phyloP scores from a whole-genome alignment of 2,888 invertebrate species.

The Ophraella communa region DNA sequence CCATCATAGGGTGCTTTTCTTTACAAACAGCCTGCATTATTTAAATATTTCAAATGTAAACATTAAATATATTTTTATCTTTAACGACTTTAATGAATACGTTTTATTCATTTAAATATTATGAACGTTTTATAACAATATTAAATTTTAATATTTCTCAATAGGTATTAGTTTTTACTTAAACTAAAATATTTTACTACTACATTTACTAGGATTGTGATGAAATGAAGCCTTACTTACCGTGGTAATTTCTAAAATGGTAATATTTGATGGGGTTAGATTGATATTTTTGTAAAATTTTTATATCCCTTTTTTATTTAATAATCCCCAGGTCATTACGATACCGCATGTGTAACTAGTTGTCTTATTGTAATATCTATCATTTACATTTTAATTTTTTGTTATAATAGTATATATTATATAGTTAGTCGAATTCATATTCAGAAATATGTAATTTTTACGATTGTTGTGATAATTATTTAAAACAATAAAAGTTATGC shows the following conservation, averaged over 20 bases:
- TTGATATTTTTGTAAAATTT: constrained; percentile 36
- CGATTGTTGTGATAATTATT: constrained; percentile 11
- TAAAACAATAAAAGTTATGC: neutral
- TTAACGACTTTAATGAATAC: too few species aligned
- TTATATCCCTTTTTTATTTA: constrained; percentile 34
- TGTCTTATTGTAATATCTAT: neutral
- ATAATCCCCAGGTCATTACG: neutral
- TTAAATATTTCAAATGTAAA: too few species aligned
- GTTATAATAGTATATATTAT: constrained; percentile 1
- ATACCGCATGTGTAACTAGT: neutral
- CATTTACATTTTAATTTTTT: neutral
- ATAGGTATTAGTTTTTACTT: neutral
- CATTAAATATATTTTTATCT: too few species aligned
- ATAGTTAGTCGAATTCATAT: constrained; percentile 2
- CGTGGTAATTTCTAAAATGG: constrained; percentile 19
- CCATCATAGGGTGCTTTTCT: too few species aligned
- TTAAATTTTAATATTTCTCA: neutral
- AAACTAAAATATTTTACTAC: neutral
- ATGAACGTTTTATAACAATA: neutral
- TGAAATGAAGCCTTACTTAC: constrained; percentile 36
- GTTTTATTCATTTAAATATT: too few species aligned
- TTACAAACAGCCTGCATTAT: too few species aligned
- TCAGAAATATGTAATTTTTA: constrained; percentile 10
- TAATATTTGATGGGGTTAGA: constrained; percentile 20
- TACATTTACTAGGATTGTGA: constrained; percentile 30